Evolutionary conservation across 2,888 invertebrate genomes (phyloP), one percentile per base, ranked within the genome.

Genomic region (Leptodirus hochenwartii): DNA sequence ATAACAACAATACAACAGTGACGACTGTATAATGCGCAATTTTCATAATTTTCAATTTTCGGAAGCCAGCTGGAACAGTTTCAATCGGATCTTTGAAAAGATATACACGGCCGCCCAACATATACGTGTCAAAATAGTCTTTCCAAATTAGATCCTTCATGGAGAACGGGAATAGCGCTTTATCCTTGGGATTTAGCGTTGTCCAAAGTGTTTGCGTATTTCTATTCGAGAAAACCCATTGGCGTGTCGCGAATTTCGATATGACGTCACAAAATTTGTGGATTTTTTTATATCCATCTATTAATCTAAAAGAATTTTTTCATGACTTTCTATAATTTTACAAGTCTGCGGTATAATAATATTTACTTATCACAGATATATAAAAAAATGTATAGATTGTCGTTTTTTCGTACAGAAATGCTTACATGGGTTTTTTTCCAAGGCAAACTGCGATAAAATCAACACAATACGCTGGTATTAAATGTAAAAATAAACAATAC

Each of bases 231-330:
- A 81, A 82, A 1, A 47, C 47, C 66, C 87, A 87, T 33, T 73
- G 66, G 10, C 65, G 58, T 10, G 68, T 71, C 34, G 70, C 67
- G 56, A 91, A 91, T 49, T 79, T 84, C 1, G 72, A 62, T 16
- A 90, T 51, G 0, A 77, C 70, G 1, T 65, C 61, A 2, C 74
- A 63, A 39, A 84, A 77, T 47, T 72, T 75, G 51, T 85, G 77
- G 30, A 90, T 68, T 50, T 81, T 84, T 32, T 62, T 63, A 51
- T 87, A 87, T 31, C 77, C 66, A 43, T 73, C 74, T 38, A 79
- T 55, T 65, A 87, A 68, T 80, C 87, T 61, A 24, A 41, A 47
- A 47, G 31, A 15, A 17, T 10, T 22, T 23, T 34, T n/a, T 26
- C 6, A 20, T 20, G 20, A 20, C n/a, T n/a, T n/a, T 20, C 20